A percentile compares a stretch with the other conserved stretches of the same genome.
Evolutionary conservation across 2,797 vertebrate species (phyloP).

Genomic region (Smutsia temminckii): DNA sequence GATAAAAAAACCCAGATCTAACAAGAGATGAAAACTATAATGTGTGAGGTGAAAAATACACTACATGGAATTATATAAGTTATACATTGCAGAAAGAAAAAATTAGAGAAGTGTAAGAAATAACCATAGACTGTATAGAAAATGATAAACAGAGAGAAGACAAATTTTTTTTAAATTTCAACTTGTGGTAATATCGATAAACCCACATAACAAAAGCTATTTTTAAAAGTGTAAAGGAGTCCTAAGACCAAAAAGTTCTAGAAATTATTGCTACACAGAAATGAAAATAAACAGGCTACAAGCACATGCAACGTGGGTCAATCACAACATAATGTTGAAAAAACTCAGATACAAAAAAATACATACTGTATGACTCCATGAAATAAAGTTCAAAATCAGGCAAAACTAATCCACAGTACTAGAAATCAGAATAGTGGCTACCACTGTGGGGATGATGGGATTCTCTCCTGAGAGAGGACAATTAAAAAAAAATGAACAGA

Average conservation of each 20-base stretch:
- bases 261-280: not conserved
- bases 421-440: not conserved
- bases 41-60: not conserved
- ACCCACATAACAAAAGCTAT: not conserved
- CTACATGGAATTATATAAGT: not conserved
- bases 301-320: not conserved
- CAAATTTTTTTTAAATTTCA: not conserved
- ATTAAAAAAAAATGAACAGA: not conserved
- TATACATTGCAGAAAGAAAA: not conserved
- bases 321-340: not conserved
- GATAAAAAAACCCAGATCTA: not conserved
- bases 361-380: not conserved
- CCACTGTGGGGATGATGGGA: not conserved
- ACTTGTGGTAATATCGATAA: not conserved
- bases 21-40: not conserved
- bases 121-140: not conserved
- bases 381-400: not conserved
- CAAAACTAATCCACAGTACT: not conserved
- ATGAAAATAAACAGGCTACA: not conserved
- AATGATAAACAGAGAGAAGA: not conserved
- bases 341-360: not conserved
- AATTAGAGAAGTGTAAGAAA: not conserved
- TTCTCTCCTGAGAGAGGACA: not conserved
- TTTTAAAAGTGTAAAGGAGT: not conserved
- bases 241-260: not conserved